Base-by-base conservation (phyloP, 2,113 vertebrate genomes). In the Eudyptes chrysolophus region DNA sequence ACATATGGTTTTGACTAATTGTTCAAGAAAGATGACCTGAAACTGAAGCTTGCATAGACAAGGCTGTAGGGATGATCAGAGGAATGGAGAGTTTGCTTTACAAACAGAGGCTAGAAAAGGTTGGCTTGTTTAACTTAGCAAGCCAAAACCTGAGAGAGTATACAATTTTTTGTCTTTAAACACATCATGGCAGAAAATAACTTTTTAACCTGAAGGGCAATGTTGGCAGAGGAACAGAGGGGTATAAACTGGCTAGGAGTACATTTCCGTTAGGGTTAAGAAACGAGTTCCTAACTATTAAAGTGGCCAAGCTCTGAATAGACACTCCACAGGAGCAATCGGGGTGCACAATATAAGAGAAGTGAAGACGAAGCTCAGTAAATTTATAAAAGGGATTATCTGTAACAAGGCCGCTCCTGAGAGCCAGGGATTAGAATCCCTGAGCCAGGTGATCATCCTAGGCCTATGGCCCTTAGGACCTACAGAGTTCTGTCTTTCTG, bases 21-120 rank as follows among this genome's bases (percentile, higher is more conserved):
- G 30, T 44, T 89, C 48, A 80, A 81, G 91, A 90, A 92, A 29
- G 71, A 84, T 87, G 55, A 70, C 76, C 36, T 86, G 76, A 92
- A 86, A 74, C 52, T 84, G 79, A 92, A 87, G 60, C 26, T 92
- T 72, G 38, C 8, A 16, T 16, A 58, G 91, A 69, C 48, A 52
- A 74, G 32, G 60, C 49, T 68, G 19, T n/a, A 69, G 78, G 52
- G 40, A 65, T 76, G 60, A 62, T 58, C 25, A 58, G 19, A 30
- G 46, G 66, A 93, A 54, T 30, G 32, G 54, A 61, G 42, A 72
- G 51, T 68, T 90, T 90, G 68, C 83, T 90, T 86, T 86, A 62
- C 49, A 54, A 87, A 48, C 17, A 61, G 57, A 69, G 77, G 21
- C 62, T 85, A 57, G 70, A 69, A 83, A 38, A 89, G n/a, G 25